Evolutionary conservation across 1,140 invertebrate genomes (phyloP).

Genomic region (Saxidomus purpurata): DNA sequence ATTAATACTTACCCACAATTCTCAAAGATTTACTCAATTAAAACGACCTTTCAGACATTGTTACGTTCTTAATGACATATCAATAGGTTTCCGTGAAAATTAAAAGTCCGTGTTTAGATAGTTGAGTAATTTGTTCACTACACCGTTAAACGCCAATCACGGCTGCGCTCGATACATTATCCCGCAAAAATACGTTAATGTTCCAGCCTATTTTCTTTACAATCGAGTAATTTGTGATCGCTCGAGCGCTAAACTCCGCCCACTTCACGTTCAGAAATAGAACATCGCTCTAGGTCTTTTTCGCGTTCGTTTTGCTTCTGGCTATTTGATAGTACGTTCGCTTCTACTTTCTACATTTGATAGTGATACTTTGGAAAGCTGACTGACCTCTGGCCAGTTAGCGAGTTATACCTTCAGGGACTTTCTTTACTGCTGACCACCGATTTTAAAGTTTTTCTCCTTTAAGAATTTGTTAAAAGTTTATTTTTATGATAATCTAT

Average conservation of each 20-base stretch:
- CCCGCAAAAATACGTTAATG: background rate
- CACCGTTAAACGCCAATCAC: conserved; percentile 59
- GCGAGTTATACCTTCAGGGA: conserved; percentile 1
- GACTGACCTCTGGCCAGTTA: conserved; percentile 41
- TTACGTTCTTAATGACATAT: conserved; percentile 45
- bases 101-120: conserved; percentile 36
- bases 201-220: conserved; percentile 34
- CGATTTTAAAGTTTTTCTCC: background rate
- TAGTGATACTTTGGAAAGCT: conserved; percentile 34
- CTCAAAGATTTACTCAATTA: conserved; percentile 43
- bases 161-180: background rate
- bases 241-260: conserved; percentile 49
- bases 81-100: conserved; percentile 19
- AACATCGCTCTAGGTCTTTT: conserved; percentile 63
- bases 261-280: conserved; percentile 35
- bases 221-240: conserved; percentile 41
- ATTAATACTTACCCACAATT: background rate
- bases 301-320: conserved; percentile 57
- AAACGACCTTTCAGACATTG: conserved; percentile 24
- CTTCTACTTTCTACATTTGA: conserved; percentile 26
- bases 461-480: conserved; percentile 15
- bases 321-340: conserved; percentile 62
- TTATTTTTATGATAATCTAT: conserved; percentile 7
- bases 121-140: conserved; percentile 38
- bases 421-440: background rate